Base-by-base conservation (phyloP, 2,888 invertebrate species). In the Invenusta paracnida region DNA sequence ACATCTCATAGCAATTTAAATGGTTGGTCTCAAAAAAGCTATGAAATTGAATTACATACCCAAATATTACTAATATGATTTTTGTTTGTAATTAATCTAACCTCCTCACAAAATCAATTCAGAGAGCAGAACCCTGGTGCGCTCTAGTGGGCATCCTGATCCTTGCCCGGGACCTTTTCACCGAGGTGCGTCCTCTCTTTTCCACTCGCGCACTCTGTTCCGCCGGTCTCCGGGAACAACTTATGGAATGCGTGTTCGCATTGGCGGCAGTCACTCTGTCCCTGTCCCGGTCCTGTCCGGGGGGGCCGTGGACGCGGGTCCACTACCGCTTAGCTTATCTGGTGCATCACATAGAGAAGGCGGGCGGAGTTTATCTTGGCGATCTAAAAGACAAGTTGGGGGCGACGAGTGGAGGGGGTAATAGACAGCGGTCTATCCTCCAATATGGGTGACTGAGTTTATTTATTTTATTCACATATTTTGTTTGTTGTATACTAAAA, bases 401-500 rank as follows among this genome's bases (percentile, higher is more conserved):
- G 2, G 5, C 5, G 5, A 79, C 86, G 1, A 90, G 90, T 2
- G 73, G 25, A 13, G 73, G 73, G 5, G 90, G 90, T 2, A 25
- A 23, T n/a, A 23, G 73, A 5, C 90, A 90, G 86, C 90, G 90
- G 88, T 88, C 89, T 81, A 88, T 90, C 1, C 84, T 89, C 25
- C 89, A 87, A 87, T 90, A 90, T 88, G 88, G 89, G 90, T 90
- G 23, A n/a, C n/a, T n/a, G n/a, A n/a, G n/a, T n/a, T n/a, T n/a
- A n/a, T n/a, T n/a, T n/a, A n/a, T n/a, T n/a, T n/a, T n/a, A n/a
- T n/a, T n/a, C n/a, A n/a, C n/a, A n/a, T n/a, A n/a, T n/a, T n/a
- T n/a, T n/a, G n/a, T n/a, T n/a, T n/a, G n/a, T n/a, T n/a, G n/a
- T n/a, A n/a, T n/a, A n/a, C n/a, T n/a, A n/a, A n/a, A n/a, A n/a